Evolutionary conservation across 2,113 vertebrate genomes (phyloP).

Genomic region (Excalfactoria chinensis): DNA sequence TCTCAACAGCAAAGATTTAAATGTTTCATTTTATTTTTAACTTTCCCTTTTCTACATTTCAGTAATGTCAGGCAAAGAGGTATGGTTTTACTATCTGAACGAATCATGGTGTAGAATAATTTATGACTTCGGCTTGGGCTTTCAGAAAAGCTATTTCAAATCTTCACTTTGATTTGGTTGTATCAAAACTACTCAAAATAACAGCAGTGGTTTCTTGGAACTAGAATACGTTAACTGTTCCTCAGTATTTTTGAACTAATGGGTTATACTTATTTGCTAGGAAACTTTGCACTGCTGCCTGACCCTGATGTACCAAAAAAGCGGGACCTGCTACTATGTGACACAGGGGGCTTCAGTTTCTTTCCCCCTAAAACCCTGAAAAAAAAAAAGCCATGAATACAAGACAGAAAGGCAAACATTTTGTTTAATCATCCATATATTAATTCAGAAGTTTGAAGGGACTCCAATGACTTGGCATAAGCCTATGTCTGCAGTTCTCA

Average conservation of each 20-base stretch:
- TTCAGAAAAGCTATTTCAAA: conserved; percentile 84
- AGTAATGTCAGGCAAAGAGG: conserved; percentile 81
- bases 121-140: conserved; percentile 81
- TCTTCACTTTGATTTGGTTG: conserved; percentile 81
- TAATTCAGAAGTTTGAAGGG: conserved; percentile 54
- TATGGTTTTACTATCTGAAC: conserved; percentile 81
- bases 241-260: conserved; percentile 55
- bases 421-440: conserved; percentile 9
- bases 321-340: neutral
- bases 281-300: conserved; percentile 62
- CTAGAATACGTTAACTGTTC: conserved; percentile 61
- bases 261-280: conserved; percentile 47
- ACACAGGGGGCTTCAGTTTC: neutral
- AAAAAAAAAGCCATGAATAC: neutral
- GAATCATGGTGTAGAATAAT: conserved; percentile 82
- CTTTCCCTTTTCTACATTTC: conserved; percentile 80
- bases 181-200: conserved; percentile 82
- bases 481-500: neutral
- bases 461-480: conserved; percentile 20
- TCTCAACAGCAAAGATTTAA: conserved; percentile 80
- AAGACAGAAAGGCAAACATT: conserved; percentile 14
- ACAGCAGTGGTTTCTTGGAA: conserved; percentile 76
- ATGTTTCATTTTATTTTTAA: conserved; percentile 84
- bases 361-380: neutral
- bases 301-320: neutral